phyloP scores from a whole-genome alignment of 2,113 vertebrate genomes.

The Rostratula benghalensis region DNA sequence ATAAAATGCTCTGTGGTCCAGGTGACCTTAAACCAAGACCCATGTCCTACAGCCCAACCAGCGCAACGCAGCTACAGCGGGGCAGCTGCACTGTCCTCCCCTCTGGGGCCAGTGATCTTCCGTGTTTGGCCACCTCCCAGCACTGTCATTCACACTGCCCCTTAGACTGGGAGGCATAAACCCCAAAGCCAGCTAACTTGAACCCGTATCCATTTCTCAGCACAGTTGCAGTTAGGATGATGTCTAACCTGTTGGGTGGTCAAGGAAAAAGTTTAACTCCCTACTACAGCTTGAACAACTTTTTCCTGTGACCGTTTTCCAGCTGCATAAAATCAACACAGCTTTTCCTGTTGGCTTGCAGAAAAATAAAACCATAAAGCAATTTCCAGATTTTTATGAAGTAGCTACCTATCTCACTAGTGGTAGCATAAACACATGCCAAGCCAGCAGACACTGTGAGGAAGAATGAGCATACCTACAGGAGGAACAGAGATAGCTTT shows the following conservation, averaged over 20 bases:
- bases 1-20: neutral
- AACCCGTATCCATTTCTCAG: neutral
- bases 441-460: neutral
- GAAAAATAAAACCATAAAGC: neutral
- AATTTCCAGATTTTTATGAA: neutral
- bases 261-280: neutral
- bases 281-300: neutral
- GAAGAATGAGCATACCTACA: neutral
- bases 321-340: slow-evolving; percentile 18
- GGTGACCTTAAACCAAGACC: neutral
- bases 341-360: slow-evolving; percentile 29
- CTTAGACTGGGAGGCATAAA: neutral
- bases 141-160: neutral
- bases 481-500: neutral
- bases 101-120: neutral
- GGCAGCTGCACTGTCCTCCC: neutral
- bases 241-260: neutral
- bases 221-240: neutral
- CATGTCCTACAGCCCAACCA: neutral
- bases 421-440: neutral
- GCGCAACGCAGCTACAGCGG: accelerated
- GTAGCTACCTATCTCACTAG: neutral
- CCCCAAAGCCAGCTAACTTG: neutral
- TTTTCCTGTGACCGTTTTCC: slow-evolving; percentile 5
- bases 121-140: neutral